Percentiles rank a stretch among this genome's conserved stretches.
Evolutionary conservation across 2,888 invertebrate species (phyloP).

Genomic region (Epicampocera succincta): DNA sequence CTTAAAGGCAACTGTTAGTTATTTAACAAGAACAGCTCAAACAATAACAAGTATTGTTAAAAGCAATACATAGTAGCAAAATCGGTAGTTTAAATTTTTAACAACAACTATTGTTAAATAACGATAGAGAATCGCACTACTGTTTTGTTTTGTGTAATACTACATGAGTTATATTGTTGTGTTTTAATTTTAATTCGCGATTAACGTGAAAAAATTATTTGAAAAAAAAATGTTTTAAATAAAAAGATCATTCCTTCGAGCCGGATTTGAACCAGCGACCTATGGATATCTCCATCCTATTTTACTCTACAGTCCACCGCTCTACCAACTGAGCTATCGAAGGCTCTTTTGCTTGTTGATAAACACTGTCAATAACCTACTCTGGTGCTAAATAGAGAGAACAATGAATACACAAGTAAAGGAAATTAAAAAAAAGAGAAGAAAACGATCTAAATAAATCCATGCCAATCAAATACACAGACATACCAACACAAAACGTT

Average conservation of each 20-base stretch:
- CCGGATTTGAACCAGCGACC: slow-evolving; percentile 87
- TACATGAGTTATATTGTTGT: too few relatives aligned
- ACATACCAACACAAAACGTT: background rate
- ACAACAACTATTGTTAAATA: too few relatives aligned
- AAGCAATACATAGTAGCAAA: too few relatives aligned
- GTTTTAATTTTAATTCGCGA: background rate
- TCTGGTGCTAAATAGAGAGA: background rate
- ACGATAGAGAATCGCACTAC: too few relatives aligned
- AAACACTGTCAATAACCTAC: background rate
- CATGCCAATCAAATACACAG: slow-evolving; percentile 28
- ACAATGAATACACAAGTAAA: slow-evolving; percentile 3
- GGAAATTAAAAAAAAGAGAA: too few relatives aligned
- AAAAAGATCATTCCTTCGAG: slow-evolving; percentile 83
- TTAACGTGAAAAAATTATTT: slow-evolving; percentile 2
- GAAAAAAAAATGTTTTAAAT: background rate
- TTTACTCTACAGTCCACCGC: slow-evolving; percentile 78
- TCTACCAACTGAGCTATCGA: slow-evolving; percentile 81
- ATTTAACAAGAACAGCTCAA: too few relatives aligned
- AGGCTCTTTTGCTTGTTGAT: slow-evolving; percentile 66
- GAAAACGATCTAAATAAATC: slow-evolving; percentile 45
- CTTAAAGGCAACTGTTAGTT: too few relatives aligned
- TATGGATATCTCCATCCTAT: slow-evolving; percentile 82
- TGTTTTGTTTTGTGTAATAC: too few relatives aligned
- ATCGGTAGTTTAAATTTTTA: too few relatives aligned
- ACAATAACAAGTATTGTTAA: too few relatives aligned